These are phyloP conservation scores for Idaea dimidiata DNA, from an alignment of 2,888 invertebrate species.

Conservation along the genomic window DNA sequence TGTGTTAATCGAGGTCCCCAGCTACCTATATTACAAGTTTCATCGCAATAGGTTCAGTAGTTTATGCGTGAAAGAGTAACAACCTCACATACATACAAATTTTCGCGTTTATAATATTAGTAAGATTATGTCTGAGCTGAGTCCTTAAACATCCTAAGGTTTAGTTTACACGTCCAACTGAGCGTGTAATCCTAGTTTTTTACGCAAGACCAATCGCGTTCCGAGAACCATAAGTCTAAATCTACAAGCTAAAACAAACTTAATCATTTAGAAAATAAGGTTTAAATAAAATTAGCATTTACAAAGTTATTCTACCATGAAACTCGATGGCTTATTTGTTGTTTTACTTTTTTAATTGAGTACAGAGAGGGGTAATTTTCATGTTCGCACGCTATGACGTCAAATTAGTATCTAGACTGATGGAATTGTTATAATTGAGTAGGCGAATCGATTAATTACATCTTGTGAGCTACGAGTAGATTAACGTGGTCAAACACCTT, in stretches of 20 bases:
- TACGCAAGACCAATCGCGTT: conserved; percentile 42
- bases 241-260: not conserved
- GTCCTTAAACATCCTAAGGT: not conserved
- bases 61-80: no score
- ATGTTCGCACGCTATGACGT: conserved; percentile 30
- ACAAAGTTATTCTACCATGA: conserved; percentile 2
- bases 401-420: conserved; percentile 15
- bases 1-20: no score
- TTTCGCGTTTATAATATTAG: no score
- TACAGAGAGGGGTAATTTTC: conserved; percentile 21
- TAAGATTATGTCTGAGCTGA: not conserved
- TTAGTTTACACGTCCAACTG: conserved; percentile 44
- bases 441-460: not conserved
- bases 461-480: not conserved
- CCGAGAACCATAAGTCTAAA: conserved; percentile 26
- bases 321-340: not conserved
- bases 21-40: no score
- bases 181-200: conserved; percentile 50
- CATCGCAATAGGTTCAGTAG: no score
- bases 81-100: no score
- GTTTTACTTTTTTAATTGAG: conserved; percentile 16
- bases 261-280: not conserved
- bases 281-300: not conserved
- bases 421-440: conserved; percentile 3
- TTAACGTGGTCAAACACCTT: not conserved